Conservation (phyloP, 2,113 vertebrate genomes). For the Xenopus laevis region DNA sequence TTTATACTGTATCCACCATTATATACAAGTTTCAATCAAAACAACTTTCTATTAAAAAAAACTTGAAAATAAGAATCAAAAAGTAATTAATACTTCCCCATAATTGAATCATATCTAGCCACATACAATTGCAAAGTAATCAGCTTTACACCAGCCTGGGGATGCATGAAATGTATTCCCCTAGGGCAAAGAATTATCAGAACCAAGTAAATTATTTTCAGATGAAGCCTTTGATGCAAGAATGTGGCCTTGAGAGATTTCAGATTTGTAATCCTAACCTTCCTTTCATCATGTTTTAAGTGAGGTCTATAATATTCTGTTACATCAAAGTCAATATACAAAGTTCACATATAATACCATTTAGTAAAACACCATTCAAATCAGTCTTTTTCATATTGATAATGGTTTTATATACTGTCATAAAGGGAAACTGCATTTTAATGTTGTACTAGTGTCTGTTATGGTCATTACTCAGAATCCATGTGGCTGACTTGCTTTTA, state of each 20-base stretch:
- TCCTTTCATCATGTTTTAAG: constrained; percentile 59
- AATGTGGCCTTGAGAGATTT: constrained; percentile 50
- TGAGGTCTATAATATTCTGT: constrained; percentile 51
- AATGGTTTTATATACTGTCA: constrained; percentile 48
- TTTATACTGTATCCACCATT: no score
- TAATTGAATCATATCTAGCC: constrained; percentile 40
- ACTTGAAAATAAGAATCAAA: constrained; percentile 36
- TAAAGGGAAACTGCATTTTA: constrained; percentile 19
- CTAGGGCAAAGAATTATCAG: constrained; percentile 50
- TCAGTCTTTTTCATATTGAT: constrained; percentile 46
- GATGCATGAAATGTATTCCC: constrained; percentile 49
- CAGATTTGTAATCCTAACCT: constrained; percentile 52
- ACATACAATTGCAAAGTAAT: constrained; percentile 42
- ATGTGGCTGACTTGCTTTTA: no score
- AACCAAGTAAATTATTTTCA: constrained; percentile 51
- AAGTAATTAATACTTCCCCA: constrained; percentile 44
- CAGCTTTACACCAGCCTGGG: constrained; percentile 38
- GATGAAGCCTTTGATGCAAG: constrained; percentile 57
- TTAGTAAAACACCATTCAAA: constrained; percentile 53
- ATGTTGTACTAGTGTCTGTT: background rate
- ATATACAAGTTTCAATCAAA: no score
- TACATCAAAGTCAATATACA: constrained; percentile 56
- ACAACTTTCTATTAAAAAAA: background rate
- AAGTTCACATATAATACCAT: constrained; percentile 48
- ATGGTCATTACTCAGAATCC: background rate